A percentile compares a stretch with the other conserved stretches of the same genome.
These are phyloP conservation scores for Hyposoter dolosus DNA, from an alignment of 2,888 invertebrate genomes.

Conservation along the genomic window DNA sequence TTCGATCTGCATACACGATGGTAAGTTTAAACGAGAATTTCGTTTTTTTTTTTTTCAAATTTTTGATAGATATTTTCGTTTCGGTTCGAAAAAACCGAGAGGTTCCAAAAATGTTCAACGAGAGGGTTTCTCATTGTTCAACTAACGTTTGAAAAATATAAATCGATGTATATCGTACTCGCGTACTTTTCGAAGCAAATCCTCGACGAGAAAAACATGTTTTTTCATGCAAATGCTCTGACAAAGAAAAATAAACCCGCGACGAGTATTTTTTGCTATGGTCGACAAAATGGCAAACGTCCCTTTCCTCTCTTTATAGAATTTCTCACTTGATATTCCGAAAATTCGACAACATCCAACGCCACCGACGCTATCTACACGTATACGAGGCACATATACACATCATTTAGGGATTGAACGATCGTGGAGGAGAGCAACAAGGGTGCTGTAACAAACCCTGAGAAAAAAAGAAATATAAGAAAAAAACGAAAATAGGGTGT, in stretches of 20 bases:
- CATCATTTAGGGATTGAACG: constrained; percentile 53
- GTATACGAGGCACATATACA: constrained; percentile 27
- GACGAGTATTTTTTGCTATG: constrained; percentile 17
- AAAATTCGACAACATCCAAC: background rate
- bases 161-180: no score
- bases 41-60: no score
- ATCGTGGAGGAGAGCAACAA: constrained; percentile 41
- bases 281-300: constrained; percentile 32
- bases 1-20: background rate
- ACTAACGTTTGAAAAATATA: no score
- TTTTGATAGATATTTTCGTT: no score
- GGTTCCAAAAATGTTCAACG: no score
- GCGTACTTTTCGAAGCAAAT: background rate
- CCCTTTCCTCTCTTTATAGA: background rate
- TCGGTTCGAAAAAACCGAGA: background rate
- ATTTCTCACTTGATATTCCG: constrained; percentile 20
- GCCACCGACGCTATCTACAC: background rate
- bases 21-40: no score
- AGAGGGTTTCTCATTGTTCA: no score
- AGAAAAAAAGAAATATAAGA: background rate
- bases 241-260: background rate
- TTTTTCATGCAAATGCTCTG: background rate
- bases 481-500: background rate
- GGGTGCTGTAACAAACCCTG: background rate
- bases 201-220: background rate